Conservation (phyloP, 1,140 invertebrate genomes). For the Brachionus angularis region DNA sequence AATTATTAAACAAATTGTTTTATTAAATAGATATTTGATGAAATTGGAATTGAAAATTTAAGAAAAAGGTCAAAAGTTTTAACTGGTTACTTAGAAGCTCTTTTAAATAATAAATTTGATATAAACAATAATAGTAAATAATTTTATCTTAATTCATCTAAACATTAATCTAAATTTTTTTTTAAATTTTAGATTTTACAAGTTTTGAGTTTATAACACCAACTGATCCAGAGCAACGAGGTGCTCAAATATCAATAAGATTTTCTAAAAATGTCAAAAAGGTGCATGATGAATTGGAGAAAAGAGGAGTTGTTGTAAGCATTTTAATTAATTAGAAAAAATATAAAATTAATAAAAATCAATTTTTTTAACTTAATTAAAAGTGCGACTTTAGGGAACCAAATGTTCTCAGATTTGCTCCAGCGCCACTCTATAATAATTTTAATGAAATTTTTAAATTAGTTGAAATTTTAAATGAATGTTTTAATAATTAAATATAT, state of each 20-base stretch:
- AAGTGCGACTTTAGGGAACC: constrained; percentile 63
- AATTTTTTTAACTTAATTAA: constrained; percentile 45
- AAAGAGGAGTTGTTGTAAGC: constrained; percentile 62
- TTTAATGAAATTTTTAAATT: constrained; percentile 61
- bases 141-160: constrained; percentile 21
- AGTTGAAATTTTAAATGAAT: constrained; percentile 49
- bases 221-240: constrained; percentile 59
- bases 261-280: constrained; percentile 55
- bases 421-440: constrained; percentile 62
- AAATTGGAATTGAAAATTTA: constrained; percentile 59
- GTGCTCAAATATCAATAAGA: constrained; percentile 61
- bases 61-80: constrained; percentile 60
- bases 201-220: constrained; percentile 61
- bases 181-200: constrained; percentile 33
- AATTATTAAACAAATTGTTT: neutral
- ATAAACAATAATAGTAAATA: neutral
- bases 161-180: neutral
- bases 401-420: constrained; percentile 61
- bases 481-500: constrained; percentile 12
- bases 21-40: constrained; percentile 61
- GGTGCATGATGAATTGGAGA: constrained; percentile 59
- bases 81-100: constrained; percentile 63
- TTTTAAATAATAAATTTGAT: constrained; percentile 50
- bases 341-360: neutral
- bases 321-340: neutral